A percentile compares a stretch with the other conserved stretches of the same genome.
Conservation (phyloP, 2,888 invertebrate species). For the Anticlea derivata region DNA sequence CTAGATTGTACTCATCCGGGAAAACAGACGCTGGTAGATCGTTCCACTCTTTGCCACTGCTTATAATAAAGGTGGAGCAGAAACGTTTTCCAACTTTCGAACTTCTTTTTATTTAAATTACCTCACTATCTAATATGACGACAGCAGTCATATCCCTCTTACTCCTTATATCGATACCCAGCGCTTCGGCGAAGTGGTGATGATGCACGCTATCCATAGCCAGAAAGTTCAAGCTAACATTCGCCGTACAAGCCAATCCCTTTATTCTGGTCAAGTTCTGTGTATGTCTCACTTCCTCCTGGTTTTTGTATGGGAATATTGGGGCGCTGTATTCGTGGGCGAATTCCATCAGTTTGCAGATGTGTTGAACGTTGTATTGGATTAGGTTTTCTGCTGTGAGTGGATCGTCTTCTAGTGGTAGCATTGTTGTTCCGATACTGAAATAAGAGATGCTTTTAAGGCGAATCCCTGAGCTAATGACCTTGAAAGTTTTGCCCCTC, state of each 20-base stretch:
- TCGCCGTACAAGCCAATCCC: constrained; percentile 76
- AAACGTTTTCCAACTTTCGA: too few relatives aligned
- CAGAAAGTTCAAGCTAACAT: constrained; percentile 72
- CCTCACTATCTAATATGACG: constrained; percentile 88
- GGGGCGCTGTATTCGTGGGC: constrained; percentile 67
- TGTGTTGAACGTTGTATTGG: constrained; percentile 64
- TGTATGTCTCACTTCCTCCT: constrained; percentile 38
- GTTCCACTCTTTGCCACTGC: too few relatives aligned
- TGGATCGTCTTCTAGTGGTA: constrained; percentile 75
- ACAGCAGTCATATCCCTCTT: constrained; percentile 86
- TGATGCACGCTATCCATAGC: constrained; percentile 90
- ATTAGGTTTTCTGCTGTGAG: constrained; percentile 80
- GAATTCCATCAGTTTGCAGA: constrained; percentile 66
- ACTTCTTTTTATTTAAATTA: constrained; percentile 50
- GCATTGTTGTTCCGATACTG: constrained; percentile 74
- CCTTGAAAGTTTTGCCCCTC: too few relatives aligned
- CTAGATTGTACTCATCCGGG: too few relatives aligned
- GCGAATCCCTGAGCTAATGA: too few relatives aligned
- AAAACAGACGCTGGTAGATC: too few relatives aligned
- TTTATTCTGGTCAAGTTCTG: constrained; percentile 59
- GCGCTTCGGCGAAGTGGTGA: constrained; percentile 88
- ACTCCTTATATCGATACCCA: constrained; percentile 87
- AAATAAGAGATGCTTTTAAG: too few relatives aligned
- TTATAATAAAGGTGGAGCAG: too few relatives aligned
- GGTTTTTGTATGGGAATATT: constrained; percentile 51